phyloP scores from a whole-genome alignment of 1,140 invertebrate species.

The Sarcophaga bullata region DNA sequence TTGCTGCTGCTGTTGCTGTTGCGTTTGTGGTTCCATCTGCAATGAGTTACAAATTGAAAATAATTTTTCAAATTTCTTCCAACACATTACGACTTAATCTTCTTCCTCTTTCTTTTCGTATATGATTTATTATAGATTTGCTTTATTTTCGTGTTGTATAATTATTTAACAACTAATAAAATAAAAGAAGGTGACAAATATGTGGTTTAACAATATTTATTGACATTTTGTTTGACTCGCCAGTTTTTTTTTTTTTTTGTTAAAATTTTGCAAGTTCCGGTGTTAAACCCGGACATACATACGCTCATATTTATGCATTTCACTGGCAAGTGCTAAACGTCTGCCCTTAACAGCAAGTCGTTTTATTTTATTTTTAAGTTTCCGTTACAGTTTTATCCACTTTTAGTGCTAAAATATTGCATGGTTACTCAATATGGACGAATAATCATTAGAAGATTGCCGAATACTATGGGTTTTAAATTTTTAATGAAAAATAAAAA shows the following conservation, averaged over 20 bases:
- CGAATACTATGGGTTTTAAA: no score
- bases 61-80: constrained; percentile 47
- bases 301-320: background rate
- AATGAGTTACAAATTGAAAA: constrained; percentile 56
- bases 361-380: constrained; percentile 20
- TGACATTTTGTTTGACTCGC: background rate
- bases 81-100: background rate
- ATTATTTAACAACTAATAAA: background rate
- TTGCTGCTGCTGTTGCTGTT: constrained; percentile 55
- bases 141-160: background rate
- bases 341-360: background rate
- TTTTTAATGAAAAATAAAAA: no score
- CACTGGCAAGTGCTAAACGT: constrained; percentile 22
- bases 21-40: constrained; percentile 63
- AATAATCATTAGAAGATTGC: no score
- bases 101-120: background rate
- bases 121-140: background rate
- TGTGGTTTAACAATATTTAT: background rate
- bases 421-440: no score
- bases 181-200: background rate
- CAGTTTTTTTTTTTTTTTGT: background rate
- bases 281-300: constrained; percentile 25
- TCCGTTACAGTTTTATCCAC: background rate
- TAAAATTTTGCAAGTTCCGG: constrained; percentile 29
- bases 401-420: no score